phyloP scores from a whole-genome alignment of 1,140 invertebrate species.

The Drepana arcuata region DNA sequence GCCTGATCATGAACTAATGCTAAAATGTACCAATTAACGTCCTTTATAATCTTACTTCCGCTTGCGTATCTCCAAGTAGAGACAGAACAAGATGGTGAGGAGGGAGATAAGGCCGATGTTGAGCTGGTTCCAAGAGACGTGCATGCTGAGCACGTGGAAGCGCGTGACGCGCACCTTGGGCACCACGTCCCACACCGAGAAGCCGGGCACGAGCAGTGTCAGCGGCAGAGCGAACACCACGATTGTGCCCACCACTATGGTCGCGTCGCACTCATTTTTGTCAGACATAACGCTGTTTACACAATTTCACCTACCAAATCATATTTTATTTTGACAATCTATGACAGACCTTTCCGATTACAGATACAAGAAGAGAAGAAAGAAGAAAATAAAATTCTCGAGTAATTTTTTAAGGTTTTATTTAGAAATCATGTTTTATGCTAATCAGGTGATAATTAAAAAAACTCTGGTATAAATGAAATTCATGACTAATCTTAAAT shows the following conservation, averaged over 20 bases:
- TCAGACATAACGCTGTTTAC: conserved; percentile 37
- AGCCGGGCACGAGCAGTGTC: conserved; percentile 40
- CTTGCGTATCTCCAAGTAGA: conserved; percentile 50
- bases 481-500: conserved; percentile 1
- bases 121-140: conserved; percentile 40
- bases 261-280: conserved; percentile 30
- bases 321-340: conserved; percentile 6
- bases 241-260: conserved; percentile 23
- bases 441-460: too few species aligned
- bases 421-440: too few species aligned
- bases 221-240: conserved; percentile 44
- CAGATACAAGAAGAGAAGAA: too few species aligned
- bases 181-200: conserved; percentile 44
- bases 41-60: conserved; percentile 53
- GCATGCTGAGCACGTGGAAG: conserved; percentile 33
- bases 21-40: too few species aligned
- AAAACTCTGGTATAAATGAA: too few species aligned
- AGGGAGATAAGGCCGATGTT: conserved; percentile 27
- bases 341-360: too few species aligned
- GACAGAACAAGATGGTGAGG: conserved; percentile 36
- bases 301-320: too few species aligned
- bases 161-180: conserved; percentile 42
- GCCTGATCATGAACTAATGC: too few species aligned
- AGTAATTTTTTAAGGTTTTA: too few species aligned
- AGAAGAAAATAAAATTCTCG: too few species aligned